These are phyloP conservation scores for Mythimna vitellina DNA, from an alignment of 2,888 invertebrate genomes.

Conservation along the genomic window DNA sequence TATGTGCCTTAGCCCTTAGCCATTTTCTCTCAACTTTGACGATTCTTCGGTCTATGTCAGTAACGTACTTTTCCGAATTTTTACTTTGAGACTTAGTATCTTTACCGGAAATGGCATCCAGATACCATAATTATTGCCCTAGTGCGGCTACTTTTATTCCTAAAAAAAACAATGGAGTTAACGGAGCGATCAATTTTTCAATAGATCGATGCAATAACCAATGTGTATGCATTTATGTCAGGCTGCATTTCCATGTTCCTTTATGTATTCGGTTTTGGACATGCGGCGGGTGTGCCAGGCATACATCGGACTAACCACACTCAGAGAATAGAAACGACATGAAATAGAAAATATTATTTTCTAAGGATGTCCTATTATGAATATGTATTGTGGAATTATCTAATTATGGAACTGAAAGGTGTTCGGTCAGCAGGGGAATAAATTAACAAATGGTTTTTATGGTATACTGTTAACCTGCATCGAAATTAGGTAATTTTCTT, in stretches of 20 bases:
- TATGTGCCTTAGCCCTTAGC: too few relatives aligned
- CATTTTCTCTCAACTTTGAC: too few relatives aligned
- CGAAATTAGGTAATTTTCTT: not conserved
- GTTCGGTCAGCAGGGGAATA: slow-evolving; percentile 21
- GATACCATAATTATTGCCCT: slow-evolving; percentile 1
- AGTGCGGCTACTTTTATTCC: not conserved
- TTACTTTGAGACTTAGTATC: too few relatives aligned
- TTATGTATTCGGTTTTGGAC: slow-evolving; percentile 43
- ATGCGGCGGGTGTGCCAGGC: slow-evolving; percentile 27
- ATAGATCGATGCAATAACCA: slow-evolving; percentile 29
- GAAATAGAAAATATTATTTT: slow-evolving; percentile 26
- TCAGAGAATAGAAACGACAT: slow-evolving; percentile 35
- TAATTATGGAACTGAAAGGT: slow-evolving; percentile 6
- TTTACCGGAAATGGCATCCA: too few relatives aligned
- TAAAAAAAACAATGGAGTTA: not conserved
- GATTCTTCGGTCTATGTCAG: too few relatives aligned
- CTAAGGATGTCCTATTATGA: slow-evolving; percentile 9
- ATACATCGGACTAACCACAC: slow-evolving; percentile 12
- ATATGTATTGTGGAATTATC: slow-evolving; percentile 31
- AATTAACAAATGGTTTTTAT: not conserved
- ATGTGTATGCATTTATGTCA: slow-evolving; percentile 39
- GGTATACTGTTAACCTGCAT: not conserved
- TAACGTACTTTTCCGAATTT: too few relatives aligned
- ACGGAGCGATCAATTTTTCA: slow-evolving; percentile 10
- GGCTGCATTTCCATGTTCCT: slow-evolving; percentile 34